Conservation (phyloP, 2,113 vertebrate genomes). For the Phoxinus phoxinus region DNA sequence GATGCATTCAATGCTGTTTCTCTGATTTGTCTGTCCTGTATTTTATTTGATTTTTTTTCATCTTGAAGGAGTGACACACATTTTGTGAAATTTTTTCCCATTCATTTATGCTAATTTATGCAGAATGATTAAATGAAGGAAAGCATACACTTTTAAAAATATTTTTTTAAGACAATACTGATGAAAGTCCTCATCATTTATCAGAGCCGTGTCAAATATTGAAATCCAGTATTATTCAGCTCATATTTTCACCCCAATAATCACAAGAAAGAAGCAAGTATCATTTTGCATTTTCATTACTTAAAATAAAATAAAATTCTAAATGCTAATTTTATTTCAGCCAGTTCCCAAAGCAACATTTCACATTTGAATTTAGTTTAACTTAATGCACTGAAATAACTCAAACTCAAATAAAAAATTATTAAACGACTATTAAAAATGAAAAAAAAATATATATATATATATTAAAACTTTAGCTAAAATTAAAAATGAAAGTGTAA, state of each 20-base stretch:
- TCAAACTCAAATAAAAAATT: too few relatives aligned
- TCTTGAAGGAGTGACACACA: slow-evolving; percentile 45
- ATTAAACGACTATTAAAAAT: too few relatives aligned
- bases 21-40: slow-evolving; percentile 58
- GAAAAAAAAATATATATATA: too few relatives aligned
- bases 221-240: neutral
- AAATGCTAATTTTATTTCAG: too few relatives aligned
- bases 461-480: too few relatives aligned
- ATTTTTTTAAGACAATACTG: neutral
- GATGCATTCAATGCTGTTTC: slow-evolving; percentile 72
- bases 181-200: neutral
- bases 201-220: neutral
- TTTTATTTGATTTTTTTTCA: slow-evolving; percentile 19
- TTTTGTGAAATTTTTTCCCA: neutral
- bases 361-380: too few relatives aligned
- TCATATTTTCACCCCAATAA: neutral
- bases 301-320: too few relatives aligned
- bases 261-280: neutral
- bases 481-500: too few relatives aligned
- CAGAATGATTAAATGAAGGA: neutral
- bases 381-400: too few relatives aligned
- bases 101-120: too few relatives aligned
- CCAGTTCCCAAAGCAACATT: too few relatives aligned
- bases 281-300: neutral
- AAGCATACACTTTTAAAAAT: neutral